Evolutionary conservation across 2,888 invertebrate genomes (phyloP).

Genomic region (Tetragonisca angustula): DNA sequence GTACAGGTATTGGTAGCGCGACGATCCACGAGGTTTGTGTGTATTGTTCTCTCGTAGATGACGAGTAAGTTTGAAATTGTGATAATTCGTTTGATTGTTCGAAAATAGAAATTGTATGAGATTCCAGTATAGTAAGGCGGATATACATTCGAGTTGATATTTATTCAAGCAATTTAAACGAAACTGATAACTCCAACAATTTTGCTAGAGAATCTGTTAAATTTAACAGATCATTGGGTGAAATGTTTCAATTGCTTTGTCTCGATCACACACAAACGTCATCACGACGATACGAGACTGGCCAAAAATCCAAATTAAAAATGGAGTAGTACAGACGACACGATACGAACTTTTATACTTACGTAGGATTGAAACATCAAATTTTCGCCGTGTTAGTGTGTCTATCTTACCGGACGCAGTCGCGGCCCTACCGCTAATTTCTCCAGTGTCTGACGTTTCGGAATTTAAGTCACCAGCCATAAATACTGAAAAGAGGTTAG

Average conservation of each 20-base stretch:
- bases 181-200: not conserved
- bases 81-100: too few relatives aligned
- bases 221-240: too few relatives aligned
- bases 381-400: not conserved
- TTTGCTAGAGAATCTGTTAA: not conserved
- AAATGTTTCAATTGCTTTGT: too few relatives aligned
- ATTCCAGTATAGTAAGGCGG: not conserved
- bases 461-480: slow-evolving; percentile 75
- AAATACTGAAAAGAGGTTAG: slow-evolving; percentile 73
- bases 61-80: too few relatives aligned
- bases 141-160: not conserved
- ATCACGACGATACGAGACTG: not conserved
- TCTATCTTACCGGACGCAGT: slow-evolving; percentile 40
- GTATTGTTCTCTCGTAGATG: too few relatives aligned
- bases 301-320: slow-evolving; percentile 2
- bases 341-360: too few relatives aligned
- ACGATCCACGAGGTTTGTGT: not conserved
- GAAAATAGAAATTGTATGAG: not conserved
- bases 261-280: too few relatives aligned
- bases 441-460: slow-evolving; percentile 67
- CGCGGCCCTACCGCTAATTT: slow-evolving; percentile 60
- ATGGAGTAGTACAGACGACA: too few relatives aligned
- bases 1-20: not conserved
- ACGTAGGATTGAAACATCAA: slow-evolving; percentile 20
- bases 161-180: not conserved